phyloP scores from a whole-genome alignment of 2,888 invertebrate genomes.

The Bellardia bayeri region DNA sequence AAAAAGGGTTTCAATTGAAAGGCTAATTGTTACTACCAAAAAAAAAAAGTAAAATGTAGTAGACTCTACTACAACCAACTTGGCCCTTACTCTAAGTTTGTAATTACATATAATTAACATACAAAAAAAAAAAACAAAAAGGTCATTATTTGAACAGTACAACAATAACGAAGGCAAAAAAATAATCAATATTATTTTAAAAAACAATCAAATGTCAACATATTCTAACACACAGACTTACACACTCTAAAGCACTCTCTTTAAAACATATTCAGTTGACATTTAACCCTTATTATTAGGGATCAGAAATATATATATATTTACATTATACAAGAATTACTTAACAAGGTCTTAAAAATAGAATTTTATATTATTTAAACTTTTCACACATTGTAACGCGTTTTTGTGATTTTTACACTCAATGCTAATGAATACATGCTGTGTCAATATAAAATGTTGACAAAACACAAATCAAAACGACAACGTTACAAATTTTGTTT shows the following conservation, averaged over 20 bases:
- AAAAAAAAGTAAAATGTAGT: conserved; percentile 36
- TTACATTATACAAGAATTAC: conserved; percentile 24
- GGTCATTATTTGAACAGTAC: conserved; percentile 64
- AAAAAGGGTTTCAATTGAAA: conserved; percentile 60
- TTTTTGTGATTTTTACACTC: conserved; percentile 63
- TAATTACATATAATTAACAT: conserved; percentile 71
- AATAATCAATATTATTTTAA: conserved; percentile 63
- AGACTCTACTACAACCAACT: conserved; percentile 12
- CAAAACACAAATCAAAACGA: conserved; percentile 80
- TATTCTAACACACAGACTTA: not conserved
- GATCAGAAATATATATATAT: conserved; percentile 8
- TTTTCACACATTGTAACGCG: conserved; percentile 66
- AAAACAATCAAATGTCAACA: conserved; percentile 65
- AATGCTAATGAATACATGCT: conserved; percentile 76
- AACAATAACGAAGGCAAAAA: conserved; percentile 44
- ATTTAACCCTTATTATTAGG: conserved; percentile 70
- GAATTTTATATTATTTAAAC: conserved; percentile 57
- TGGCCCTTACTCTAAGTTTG: conserved; percentile 50
- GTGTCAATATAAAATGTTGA: conserved; percentile 79
- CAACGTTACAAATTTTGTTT: conserved; percentile 50
- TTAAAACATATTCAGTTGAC: conserved; percentile 19
- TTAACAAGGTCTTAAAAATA: conserved; percentile 63
- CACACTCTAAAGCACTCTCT: conserved; percentile 34
- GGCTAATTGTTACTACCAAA: conserved; percentile 70
- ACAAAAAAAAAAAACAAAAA: conserved; percentile 44